phyloP scores from a whole-genome alignment of 1,140 invertebrate species.

The Oreohelix idahoensis region DNA sequence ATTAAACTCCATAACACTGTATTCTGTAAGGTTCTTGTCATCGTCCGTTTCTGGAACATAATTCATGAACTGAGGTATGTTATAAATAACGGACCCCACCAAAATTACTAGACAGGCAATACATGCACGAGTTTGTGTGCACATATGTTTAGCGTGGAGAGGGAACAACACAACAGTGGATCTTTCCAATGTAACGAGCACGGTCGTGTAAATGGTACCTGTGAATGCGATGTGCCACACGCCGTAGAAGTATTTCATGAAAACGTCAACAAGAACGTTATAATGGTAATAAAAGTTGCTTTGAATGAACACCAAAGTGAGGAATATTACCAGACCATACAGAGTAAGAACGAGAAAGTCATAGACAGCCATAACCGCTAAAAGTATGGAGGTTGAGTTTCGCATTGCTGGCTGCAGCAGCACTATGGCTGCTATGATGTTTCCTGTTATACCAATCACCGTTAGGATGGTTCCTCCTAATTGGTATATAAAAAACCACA shows the following conservation, averaged over 20 bases:
- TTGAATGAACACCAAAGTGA: conserved; percentile 86
- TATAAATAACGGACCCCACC: no score
- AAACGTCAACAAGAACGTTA: conserved; percentile 72
- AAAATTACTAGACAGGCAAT: no score
- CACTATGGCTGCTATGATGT: conserved; percentile 64
- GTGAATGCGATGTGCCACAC: conserved; percentile 81
- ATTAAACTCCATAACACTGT: conserved; percentile 23
- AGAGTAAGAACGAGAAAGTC: conserved; percentile 77
- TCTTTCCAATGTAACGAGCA: no score
- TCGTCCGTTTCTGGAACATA: no score
- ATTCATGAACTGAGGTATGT: no score
- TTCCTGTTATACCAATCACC: conserved; percentile 71
- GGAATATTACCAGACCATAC: conserved; percentile 80
- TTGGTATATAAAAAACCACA: conserved; percentile 63
- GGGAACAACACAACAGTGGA: conserved; percentile 85
- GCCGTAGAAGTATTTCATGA: conserved; percentile 75
- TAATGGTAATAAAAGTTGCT: conserved; percentile 83
- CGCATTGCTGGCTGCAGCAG: conserved; percentile 65
- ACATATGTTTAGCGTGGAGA: conserved; percentile 84
- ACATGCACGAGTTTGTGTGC: conserved; percentile 76
- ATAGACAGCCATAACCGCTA: conserved; percentile 66
- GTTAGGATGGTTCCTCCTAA: conserved; percentile 80
- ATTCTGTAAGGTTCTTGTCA: no score
- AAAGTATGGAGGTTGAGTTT: conserved; percentile 65
- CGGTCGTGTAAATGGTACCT: conserved; percentile 90